Percentiles rank a stretch among this genome's conserved stretches.
These are phyloP conservation scores for Camponotus vicinus DNA, from an alignment of 1,140 invertebrate species.

Conservation along the genomic window DNA sequence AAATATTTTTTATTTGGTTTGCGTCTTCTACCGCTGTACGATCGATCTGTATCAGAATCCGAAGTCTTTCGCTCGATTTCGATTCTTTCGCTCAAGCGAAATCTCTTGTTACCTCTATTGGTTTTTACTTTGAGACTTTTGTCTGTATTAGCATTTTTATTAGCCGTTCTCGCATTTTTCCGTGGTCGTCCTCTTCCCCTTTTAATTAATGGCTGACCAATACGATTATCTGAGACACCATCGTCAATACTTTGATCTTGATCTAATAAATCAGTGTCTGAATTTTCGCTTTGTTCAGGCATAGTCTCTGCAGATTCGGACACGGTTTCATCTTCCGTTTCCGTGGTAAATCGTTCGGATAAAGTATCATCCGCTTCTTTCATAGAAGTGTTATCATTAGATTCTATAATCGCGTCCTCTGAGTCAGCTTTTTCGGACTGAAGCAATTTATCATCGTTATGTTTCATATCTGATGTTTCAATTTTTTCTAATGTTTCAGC, in stretches of 20 bases:
- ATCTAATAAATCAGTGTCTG: conserved; percentile 68
- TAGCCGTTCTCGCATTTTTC: conserved; percentile 65
- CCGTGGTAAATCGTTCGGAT: conserved; percentile 68
- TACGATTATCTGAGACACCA: conserved; percentile 16
- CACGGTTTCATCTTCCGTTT: conserved; percentile 74
- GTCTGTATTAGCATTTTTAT: conserved; percentile 33
- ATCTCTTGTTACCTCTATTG: conserved; percentile 49
- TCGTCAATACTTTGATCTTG: conserved; percentile 35
- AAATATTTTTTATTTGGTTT: conserved; percentile 81
- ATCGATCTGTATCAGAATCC: conserved; percentile 80
- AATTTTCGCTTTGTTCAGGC: conserved; percentile 74
- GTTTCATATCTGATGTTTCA: conserved; percentile 32
- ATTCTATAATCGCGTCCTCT: conserved; percentile 25
- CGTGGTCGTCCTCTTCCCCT: conserved; percentile 77
- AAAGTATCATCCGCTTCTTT: conserved; percentile 66
- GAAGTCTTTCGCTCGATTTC: conserved; percentile 74
- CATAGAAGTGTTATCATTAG: conserved; percentile 19
- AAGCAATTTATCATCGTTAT: conserved; percentile 18
- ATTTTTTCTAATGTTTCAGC: conserved; percentile 19
- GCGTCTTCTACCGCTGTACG: conserved; percentile 76
- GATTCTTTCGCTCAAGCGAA: conserved; percentile 53
- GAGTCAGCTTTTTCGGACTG: conserved; percentile 24
- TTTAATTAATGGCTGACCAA: conserved; percentile 42
- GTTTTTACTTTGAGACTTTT: conserved; percentile 55
- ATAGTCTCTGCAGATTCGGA: conserved; percentile 73